Percentiles rank a stretch among this genome's conserved stretches.
Evolutionary conservation across 1,140 invertebrate genomes (phyloP).

Genomic region (Trissolcus basalis): DNA sequence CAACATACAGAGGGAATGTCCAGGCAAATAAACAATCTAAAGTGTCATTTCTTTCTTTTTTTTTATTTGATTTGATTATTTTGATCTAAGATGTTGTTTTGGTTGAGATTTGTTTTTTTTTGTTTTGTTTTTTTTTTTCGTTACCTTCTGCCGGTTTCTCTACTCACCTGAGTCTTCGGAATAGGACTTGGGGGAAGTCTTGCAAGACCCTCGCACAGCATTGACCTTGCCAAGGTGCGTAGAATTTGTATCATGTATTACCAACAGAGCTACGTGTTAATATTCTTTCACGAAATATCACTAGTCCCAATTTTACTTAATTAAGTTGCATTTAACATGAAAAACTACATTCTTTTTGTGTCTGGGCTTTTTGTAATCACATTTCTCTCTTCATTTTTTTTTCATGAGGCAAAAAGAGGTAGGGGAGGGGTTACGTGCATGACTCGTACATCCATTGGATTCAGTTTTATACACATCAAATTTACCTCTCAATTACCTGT

Average conservation of each 20-base stretch:
- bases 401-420: neutral
- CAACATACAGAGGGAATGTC: conserved; percentile 7
- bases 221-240: conserved; percentile 77
- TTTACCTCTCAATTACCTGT: too few species aligned
- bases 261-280: conserved; percentile 78
- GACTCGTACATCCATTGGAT: too few species aligned
- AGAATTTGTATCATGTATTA: conserved; percentile 78
- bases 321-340: conserved; percentile 67
- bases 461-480: too few species aligned
- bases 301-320: conserved; percentile 74
- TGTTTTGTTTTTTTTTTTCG: conserved; percentile 65
- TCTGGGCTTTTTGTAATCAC: conserved; percentile 29
- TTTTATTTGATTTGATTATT: conserved; percentile 1
- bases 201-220: conserved; percentile 77
- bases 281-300: conserved; percentile 77
- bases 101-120: conserved; percentile 59
- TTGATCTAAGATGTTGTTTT: conserved; percentile 58
- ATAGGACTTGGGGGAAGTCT: conserved; percentile 77
- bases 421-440: neutral
- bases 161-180: conserved; percentile 76
- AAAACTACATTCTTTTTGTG: conserved; percentile 50
- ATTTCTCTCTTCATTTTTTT: neutral
- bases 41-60: conserved; percentile 17
- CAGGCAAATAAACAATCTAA: conserved; percentile 26
- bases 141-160: conserved; percentile 75